A percentile compares a stretch with the other conserved stretches of the same genome.
Conservation (phyloP, 1,140 invertebrate species). For the Goniozus legneri region DNA sequence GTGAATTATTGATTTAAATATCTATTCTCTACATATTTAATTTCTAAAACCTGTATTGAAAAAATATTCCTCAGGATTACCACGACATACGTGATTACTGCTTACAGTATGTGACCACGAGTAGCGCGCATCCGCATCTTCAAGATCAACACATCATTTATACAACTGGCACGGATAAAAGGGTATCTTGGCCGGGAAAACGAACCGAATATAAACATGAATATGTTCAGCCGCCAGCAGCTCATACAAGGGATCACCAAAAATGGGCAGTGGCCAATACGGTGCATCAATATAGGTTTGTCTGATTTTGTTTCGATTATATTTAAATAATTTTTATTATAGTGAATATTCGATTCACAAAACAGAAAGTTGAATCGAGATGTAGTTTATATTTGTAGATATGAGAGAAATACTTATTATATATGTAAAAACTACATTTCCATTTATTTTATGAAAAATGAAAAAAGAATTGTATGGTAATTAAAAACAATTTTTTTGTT, state of each 20-base stretch:
- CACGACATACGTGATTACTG: constrained; percentile 54
- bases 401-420: too few relatives aligned
- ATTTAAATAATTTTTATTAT: too few relatives aligned
- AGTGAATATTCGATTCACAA: too few relatives aligned
- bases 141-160: constrained; percentile 60
- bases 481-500: constrained; percentile 27
- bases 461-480: background rate
- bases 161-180: constrained; percentile 57
- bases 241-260: constrained; percentile 58
- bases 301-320: too few relatives aligned
- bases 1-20: constrained; percentile 10
- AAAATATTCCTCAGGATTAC: too few relatives aligned
- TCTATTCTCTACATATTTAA: too few relatives aligned
- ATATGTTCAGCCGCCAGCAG: constrained; percentile 63
- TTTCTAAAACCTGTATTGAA: too few relatives aligned
- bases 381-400: too few relatives aligned
- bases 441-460: constrained; percentile 6
- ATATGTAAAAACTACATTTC: too few relatives aligned
- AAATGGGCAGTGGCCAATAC: constrained; percentile 59
- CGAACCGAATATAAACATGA: constrained; percentile 57
- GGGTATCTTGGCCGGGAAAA: constrained; percentile 59
- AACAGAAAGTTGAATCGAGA: too few relatives aligned
- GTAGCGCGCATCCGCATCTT: constrained; percentile 47
- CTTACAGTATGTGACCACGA: constrained; percentile 57
- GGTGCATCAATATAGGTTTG: constrained; percentile 62